These are phyloP conservation scores for Allolobophora icterica DNA, from an alignment of 2,888 invertebrate genomes.

Conservation along the genomic window DNA sequence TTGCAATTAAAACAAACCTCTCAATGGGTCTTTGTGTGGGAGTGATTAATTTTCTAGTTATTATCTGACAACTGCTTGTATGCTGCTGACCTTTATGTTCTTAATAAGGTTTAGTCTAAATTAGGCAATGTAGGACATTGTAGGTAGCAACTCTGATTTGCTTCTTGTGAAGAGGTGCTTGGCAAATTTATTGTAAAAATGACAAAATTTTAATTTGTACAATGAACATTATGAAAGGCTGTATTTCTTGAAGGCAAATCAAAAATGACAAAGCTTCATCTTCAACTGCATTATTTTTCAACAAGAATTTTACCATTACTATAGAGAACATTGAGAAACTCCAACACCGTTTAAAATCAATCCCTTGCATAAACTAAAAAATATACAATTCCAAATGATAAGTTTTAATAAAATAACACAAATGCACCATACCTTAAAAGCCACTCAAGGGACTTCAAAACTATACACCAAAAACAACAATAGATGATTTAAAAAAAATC, in stretches of 20 bases:
- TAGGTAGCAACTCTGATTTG: no score
- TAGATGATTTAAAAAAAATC: no score
- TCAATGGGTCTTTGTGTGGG: no score
- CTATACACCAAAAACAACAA: neutral
- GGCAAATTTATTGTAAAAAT: no score
- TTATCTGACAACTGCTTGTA: no score
- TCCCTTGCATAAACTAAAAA: neutral
- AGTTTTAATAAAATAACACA: neutral
- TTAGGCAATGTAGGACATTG: no score
- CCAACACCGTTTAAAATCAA: slow-evolving; percentile 11
- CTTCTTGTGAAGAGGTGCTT: no score
- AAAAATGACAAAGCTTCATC: neutral
- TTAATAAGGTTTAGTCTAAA: no score
- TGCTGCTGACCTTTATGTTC: no score
- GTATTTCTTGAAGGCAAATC: neutral
- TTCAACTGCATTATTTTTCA: slow-evolving; percentile 7
- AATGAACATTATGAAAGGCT: neutral
- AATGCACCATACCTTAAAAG: neutral
- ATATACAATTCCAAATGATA: neutral
- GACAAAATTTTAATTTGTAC: no score
- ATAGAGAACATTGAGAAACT: neutral
- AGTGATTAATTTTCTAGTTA: no score
- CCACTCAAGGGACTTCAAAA: neutral
- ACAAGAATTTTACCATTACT: neutral
- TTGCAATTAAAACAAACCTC: no score